Percentiles rank a stretch among this genome's conserved stretches.
Evolutionary conservation across 2,888 invertebrate species (phyloP).

Genomic region (Lepeophtheirus nordmannii): DNA sequence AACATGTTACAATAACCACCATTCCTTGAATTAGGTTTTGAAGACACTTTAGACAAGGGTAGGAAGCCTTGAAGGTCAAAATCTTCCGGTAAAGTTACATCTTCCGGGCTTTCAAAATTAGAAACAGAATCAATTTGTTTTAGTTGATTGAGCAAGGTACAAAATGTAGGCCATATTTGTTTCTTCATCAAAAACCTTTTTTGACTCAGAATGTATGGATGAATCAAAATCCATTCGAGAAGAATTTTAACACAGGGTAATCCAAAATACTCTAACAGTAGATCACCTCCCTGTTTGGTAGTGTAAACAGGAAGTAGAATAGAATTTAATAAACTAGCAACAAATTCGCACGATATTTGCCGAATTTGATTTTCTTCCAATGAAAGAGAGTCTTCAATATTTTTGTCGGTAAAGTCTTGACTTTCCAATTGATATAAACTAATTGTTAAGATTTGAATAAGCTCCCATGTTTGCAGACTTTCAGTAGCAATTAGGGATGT

Average conservation of each 20-base stretch:
- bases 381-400: slow-evolving; percentile 38
- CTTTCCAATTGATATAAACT: slow-evolving; percentile 7
- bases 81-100: slow-evolving; percentile 61
- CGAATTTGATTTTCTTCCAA: slow-evolving; percentile 45
- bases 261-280: slow-evolving; percentile 47
- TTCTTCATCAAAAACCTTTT: not conserved
- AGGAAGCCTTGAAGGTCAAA: slow-evolving; percentile 61
- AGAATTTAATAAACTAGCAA: slow-evolving; percentile 50
- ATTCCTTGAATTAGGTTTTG: no score
- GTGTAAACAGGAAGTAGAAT: slow-evolving; percentile 53
- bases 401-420: not conserved
- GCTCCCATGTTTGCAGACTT: slow-evolving; percentile 33
- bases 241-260: slow-evolving; percentile 58
- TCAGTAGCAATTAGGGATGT: slow-evolving; percentile 61
- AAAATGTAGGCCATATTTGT: slow-evolving; percentile 13
- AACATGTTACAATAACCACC: no score
- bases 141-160: slow-evolving; percentile 10
- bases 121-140: not conserved
- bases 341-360: slow-evolving; percentile 45
- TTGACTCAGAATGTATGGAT: slow-evolving; percentile 40
- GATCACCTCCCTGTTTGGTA: slow-evolving; percentile 42
- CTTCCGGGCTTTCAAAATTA: slow-evolving; percentile 31
- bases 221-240: slow-evolving; percentile 51
- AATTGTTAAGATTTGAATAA: slow-evolving; percentile 13
- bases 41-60: slow-evolving; percentile 41